These are phyloP conservation scores for Allophyes oxyacanthae DNA, from an alignment of 2,888 invertebrate genomes.

Conservation along the genomic window DNA sequence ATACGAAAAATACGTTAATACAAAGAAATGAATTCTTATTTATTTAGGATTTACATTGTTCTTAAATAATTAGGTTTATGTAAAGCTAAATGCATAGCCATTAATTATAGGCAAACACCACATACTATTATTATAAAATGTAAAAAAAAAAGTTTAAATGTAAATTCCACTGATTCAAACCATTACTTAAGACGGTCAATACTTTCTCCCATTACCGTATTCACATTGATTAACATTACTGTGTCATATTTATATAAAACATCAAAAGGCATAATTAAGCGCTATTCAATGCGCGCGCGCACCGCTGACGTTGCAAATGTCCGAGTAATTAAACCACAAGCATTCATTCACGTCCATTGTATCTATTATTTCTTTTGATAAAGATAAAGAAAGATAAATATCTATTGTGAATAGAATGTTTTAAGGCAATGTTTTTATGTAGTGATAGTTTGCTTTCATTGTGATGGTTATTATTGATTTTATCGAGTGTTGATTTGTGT, in stretches of 20 bases:
- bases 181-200: neutral
- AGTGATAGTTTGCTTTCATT: slow-evolving; percentile 9
- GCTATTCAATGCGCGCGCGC: slow-evolving; percentile 50
- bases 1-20: too few relatives aligned
- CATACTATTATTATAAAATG: too few relatives aligned
- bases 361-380: slow-evolving; percentile 47
- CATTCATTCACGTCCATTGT: slow-evolving; percentile 55
- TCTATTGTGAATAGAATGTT: slow-evolving; percentile 37
- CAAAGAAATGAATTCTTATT: too few relatives aligned
- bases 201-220: slow-evolving; percentile 41
- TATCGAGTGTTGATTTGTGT: slow-evolving; percentile 4
- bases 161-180: neutral
- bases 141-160: too few relatives aligned
- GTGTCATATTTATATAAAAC: slow-evolving; percentile 45
- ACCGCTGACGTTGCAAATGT: slow-evolving; percentile 51
- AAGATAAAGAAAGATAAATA: slow-evolving; percentile 52
- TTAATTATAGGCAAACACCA: too few relatives aligned
- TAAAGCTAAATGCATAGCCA: too few relatives aligned
- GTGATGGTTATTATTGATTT: slow-evolving; percentile 24
- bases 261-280: slow-evolving; percentile 51
- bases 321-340: slow-evolving; percentile 50
- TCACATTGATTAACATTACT: slow-evolving; percentile 33
- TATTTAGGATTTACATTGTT: too few relatives aligned
- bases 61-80: too few relatives aligned
- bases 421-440: slow-evolving; percentile 19